Conservation (phyloP, 2,888 invertebrate species). For the Andrena camellia region DNA sequence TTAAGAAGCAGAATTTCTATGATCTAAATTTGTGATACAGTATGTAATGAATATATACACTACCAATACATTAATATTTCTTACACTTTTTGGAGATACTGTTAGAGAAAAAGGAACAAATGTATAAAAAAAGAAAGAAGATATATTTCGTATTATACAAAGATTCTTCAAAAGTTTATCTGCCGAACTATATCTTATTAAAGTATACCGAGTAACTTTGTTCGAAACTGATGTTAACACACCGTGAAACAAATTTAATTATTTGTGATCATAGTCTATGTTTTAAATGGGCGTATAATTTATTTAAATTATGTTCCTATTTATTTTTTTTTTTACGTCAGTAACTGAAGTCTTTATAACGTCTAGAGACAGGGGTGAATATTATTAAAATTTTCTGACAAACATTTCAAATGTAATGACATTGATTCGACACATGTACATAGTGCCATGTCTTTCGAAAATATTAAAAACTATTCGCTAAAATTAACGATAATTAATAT, state of each 20-base stretch:
- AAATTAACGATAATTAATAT: conserved; percentile 52
- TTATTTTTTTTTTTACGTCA: conserved; percentile 48
- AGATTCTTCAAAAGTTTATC: conserved; percentile 49
- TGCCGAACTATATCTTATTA: conserved; percentile 47
- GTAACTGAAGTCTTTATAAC: conserved; percentile 47
- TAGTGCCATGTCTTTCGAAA: conserved; percentile 69
- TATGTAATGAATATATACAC: conserved; percentile 51
- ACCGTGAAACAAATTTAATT: conserved; percentile 43
- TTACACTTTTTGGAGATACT: conserved; percentile 59
- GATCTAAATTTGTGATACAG: conserved; percentile 67
- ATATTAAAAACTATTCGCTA: conserved; percentile 36
- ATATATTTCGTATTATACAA: conserved; percentile 49
- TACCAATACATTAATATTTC: conserved; percentile 60
- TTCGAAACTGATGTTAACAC: conserved; percentile 42
- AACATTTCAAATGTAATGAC: conserved; percentile 45
- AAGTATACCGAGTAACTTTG: conserved; percentile 49
- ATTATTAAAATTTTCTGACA: conserved; percentile 38
- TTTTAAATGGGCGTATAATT: conserved; percentile 53
- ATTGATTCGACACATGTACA: conserved; percentile 58
- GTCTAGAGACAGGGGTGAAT: conserved; percentile 31
- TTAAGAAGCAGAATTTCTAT: conserved; percentile 52
- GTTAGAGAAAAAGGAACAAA: conserved; percentile 34
- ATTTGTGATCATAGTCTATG: conserved; percentile 50
- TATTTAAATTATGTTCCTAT: conserved; percentile 66
- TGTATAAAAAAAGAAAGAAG: conserved; percentile 36